Evolutionary conservation across 2,888 invertebrate species (phyloP).

Genomic region (Agonum fuliginosum): DNA sequence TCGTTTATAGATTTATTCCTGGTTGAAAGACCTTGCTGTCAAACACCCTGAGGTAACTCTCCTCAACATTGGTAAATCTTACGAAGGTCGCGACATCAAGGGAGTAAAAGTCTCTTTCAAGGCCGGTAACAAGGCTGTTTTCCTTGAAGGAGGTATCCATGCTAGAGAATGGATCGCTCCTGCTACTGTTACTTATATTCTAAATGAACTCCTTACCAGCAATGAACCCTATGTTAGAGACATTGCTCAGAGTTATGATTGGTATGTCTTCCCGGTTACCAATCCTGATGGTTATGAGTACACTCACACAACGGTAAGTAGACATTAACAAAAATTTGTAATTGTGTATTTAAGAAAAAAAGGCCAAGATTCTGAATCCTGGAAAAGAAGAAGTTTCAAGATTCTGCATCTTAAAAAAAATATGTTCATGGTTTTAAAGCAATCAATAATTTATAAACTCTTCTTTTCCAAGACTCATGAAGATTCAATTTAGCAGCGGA

Average conservation of each 20-base stretch:
- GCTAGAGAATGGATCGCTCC: conserved; percentile 83
- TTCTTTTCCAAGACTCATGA: too few relatives aligned
- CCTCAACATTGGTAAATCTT: conserved; percentile 70
- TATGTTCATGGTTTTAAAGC: too few relatives aligned
- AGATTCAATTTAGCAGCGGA: too few relatives aligned
- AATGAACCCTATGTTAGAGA: conserved; percentile 66
- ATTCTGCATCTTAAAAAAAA: too few relatives aligned
- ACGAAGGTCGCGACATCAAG: conserved; percentile 70
- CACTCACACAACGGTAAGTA: conserved; percentile 67
- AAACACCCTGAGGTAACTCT: conserved; percentile 68
- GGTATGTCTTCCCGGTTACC: conserved; percentile 73
- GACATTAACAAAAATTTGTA: too few relatives aligned
- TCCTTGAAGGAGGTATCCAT: conserved; percentile 76
- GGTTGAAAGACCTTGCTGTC: conserved; percentile 65
- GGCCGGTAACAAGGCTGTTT: conserved; percentile 72
- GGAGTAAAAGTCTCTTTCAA: conserved; percentile 71
- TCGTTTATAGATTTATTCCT: conserved; percentile 68
- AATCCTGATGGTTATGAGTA: conserved; percentile 77
- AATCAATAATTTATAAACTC: too few relatives aligned
- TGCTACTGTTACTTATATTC: conserved; percentile 76
- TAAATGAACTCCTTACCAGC: conserved; percentile 75
- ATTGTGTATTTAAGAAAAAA: too few relatives aligned
- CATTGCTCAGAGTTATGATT: conserved; percentile 72
- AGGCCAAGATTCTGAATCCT: too few relatives aligned
- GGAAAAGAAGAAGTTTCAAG: too few relatives aligned